Evolutionary conservation across 1,140 invertebrate genomes (phyloP), one percentile per base, ranked within the genome.

Genomic region (Polypedilum pembai): DNA sequence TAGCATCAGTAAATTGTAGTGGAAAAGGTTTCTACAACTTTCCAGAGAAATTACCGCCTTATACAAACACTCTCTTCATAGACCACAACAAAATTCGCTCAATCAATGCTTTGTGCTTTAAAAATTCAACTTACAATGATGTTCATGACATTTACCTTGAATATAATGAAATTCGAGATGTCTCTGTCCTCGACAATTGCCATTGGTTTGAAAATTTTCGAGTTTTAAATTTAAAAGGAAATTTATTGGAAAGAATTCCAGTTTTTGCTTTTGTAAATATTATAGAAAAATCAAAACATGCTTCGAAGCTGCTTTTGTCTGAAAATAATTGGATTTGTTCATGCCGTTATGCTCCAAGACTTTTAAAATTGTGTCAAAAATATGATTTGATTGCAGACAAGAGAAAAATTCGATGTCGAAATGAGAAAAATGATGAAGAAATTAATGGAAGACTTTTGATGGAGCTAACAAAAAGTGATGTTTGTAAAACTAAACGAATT

Each of bases 131-230:
- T 3, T 69, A 69, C 17, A 69, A 20, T 7, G 17, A 69, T 8
- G 65, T 69, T 0, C 65, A 69, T 20, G 65, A 69, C 17, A 69
- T 69, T 69, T 69, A 69, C 20, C 20, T 69, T 7, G 65, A 69
- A 5, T 69, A 69, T 69, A 69, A 69, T 20, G n/a, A 21, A 18
- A 69, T 69, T 20, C 15, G 18, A 2, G 65, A 18, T 69, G 65
- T 69, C 5, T 18, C 17, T n/a, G 65, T 69, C 8, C 20, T 69
- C 1, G 65, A 69, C 8, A 69, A 69, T 69, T 69, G 65, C 12
- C 17, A 20, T 1, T 69, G 65, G 65, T 69, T 69, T 21, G 65
- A 69, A 10, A 69, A 69, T 7, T 69, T 69, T 69, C 65, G 65
- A 18, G 65, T 69, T 8, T 10, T 69, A 1, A 69, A 21, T 69